A percentile compares a stretch with the other conserved stretches of the same genome.
These are phyloP conservation scores for Morpho helenor DNA, from an alignment of 2,888 invertebrate species.

Conservation along the genomic window DNA sequence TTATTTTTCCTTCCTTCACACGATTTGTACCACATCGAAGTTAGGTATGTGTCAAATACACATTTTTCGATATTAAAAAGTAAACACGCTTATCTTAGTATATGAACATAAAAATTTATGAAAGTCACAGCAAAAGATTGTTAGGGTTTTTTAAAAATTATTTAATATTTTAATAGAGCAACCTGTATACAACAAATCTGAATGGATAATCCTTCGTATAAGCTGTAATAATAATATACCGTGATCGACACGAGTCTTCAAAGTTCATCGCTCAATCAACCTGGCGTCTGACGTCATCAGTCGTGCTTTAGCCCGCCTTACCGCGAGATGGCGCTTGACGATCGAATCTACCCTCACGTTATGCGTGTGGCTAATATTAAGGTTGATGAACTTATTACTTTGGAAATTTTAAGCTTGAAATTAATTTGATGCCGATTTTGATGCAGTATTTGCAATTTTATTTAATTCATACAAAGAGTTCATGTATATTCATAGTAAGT, in stretches of 20 bases:
- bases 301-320: constrained; percentile 67
- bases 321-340: constrained; percentile 69
- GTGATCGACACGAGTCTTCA: constrained; percentile 63
- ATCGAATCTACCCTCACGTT: constrained; percentile 24
- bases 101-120: too few relatives aligned
- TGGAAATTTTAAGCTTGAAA: neutral
- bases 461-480: too few relatives aligned
- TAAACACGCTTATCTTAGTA: too few relatives aligned
- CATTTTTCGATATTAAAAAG: too few relatives aligned
- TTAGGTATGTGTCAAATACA: too few relatives aligned
- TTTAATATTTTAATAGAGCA: constrained; percentile 31
- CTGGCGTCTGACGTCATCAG: constrained; percentile 52
- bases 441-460: too few relatives aligned
- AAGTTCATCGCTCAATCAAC: constrained; percentile 74
- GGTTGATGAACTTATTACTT: constrained; percentile 10
- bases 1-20: too few relatives aligned
- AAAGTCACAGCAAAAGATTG: neutral
- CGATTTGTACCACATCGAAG: too few relatives aligned
- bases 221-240: constrained; percentile 60
- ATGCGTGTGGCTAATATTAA: constrained; percentile 26
- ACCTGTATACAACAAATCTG: constrained; percentile 52
- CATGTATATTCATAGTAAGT: too few relatives aligned
- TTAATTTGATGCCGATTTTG: too few relatives aligned
- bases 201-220: constrained; percentile 65
- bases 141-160: neutral